These are phyloP conservation scores for Forpus xanthops DNA, from an alignment of 2,797 vertebrate species.

Conservation along the genomic window DNA sequence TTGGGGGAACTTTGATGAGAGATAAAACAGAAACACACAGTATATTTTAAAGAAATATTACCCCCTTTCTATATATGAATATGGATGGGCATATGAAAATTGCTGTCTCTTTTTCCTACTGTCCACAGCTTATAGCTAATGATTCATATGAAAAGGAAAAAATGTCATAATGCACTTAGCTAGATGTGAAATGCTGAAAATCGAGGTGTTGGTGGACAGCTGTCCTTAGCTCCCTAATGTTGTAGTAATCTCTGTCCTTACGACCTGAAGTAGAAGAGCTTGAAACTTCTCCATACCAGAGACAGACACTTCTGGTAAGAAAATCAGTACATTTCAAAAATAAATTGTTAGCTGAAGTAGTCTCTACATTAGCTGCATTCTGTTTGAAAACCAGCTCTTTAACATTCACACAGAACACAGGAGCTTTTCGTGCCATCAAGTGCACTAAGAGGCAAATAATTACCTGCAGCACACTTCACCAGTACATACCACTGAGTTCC, in stretches of 20 bases:
- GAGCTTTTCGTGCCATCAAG: not conserved
- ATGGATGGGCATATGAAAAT: not conserved
- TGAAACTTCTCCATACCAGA: conserved; percentile 6
- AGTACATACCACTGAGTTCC: not conserved
- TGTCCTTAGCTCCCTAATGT: conserved; percentile 10
- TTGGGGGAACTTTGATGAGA: not conserved
- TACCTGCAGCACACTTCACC: not conserved
- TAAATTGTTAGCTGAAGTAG: not conserved
- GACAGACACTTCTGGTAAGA: not conserved
- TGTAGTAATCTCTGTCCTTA: not conserved
- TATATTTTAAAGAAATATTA: not conserved
- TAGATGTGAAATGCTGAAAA: conserved; percentile 41
- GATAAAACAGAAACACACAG: not conserved
- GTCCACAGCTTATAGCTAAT: conserved; percentile 5
- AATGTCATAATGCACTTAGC: conserved; percentile 15
- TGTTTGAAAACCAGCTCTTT: not conserved
- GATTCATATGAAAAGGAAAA: conserved; percentile 10
- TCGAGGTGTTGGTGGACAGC: not conserved
- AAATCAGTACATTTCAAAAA: not conserved
- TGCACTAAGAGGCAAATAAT: not conserved
- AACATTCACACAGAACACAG: not conserved
- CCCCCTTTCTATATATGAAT: not conserved
- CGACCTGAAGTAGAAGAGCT: not conserved
- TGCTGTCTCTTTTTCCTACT: conserved; percentile 14
- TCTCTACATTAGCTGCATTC: not conserved